phyloP scores from a whole-genome alignment of 2,888 invertebrate genomes.

The Macrophya alboannulata region DNA sequence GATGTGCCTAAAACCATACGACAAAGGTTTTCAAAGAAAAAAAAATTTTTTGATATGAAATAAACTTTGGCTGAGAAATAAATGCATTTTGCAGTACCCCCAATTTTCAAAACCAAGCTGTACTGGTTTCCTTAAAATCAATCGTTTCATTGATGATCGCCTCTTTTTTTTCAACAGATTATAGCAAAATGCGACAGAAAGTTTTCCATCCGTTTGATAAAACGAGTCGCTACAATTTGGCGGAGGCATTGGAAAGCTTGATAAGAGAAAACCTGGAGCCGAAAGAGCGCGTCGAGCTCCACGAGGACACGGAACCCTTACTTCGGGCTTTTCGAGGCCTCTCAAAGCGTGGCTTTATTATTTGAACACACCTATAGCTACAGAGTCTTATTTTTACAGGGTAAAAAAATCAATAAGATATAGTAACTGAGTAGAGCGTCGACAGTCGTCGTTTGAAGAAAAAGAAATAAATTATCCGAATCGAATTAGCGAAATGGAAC shows the following conservation, averaged over 20 bases:
- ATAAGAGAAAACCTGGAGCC: not conserved
- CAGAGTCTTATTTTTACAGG: slow-evolving; percentile 5
- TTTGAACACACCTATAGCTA: not conserved
- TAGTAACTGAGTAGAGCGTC: not conserved
- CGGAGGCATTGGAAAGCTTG: not conserved
- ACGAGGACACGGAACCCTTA: slow-evolving; percentile 13
- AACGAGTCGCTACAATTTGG: not conserved
- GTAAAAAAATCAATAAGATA: slow-evolving; percentile 25
- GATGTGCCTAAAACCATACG: no score
- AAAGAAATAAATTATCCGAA: not conserved
- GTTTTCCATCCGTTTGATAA: not conserved
- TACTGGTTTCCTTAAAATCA: no score
- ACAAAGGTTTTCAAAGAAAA: no score
- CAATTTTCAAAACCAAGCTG: no score
- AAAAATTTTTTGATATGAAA: no score
- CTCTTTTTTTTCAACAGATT: not conserved
- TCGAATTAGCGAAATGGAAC: not conserved
- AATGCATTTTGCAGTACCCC: no score
- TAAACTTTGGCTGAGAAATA: no score
- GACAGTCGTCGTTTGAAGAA: not conserved
- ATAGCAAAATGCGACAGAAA: not conserved
- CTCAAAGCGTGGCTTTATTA: slow-evolving; percentile 28
- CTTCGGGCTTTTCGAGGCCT: slow-evolving; percentile 24
- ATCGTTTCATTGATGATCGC: not conserved
- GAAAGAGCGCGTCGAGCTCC: slow-evolving; percentile 10